phyloP scores from a whole-genome alignment of 2,113 vertebrate species.

The Caloenas nicobarica region DNA sequence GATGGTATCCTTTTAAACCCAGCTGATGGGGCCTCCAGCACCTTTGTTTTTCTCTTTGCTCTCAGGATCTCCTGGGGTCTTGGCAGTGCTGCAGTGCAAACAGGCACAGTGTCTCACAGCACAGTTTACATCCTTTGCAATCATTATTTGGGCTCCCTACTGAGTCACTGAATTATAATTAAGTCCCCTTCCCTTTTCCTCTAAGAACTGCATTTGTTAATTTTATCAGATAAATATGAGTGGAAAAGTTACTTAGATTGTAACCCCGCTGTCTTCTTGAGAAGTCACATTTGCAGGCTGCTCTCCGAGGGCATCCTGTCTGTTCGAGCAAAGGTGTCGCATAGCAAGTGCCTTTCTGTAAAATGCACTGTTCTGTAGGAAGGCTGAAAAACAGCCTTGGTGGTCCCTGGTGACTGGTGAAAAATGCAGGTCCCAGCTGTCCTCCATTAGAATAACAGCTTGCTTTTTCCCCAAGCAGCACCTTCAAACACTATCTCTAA shows the following conservation, averaged over 20 bases:
- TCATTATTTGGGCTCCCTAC: neutral
- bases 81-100: neutral
- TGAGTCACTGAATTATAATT: neutral
- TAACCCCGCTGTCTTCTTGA: neutral
- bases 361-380: neutral
- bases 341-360: neutral
- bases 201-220: neutral
- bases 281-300: neutral
- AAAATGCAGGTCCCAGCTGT: neutral
- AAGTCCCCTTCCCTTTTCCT: neutral
- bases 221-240: neutral
- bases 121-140: neutral
- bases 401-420: neutral
- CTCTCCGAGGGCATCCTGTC: neutral
- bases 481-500: neutral
- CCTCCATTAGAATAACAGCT: neutral
- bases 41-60: neutral
- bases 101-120: neutral
- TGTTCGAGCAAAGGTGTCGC: neutral
- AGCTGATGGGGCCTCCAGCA: neutral
- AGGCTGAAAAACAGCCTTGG: neutral
- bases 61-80: neutral
- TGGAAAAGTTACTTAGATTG: neutral
- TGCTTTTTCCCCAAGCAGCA: neutral
- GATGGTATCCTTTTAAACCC: neutral